Evolutionary conservation across 2,113 vertebrate genomes (phyloP).

Genomic region (Craseonycteris thonglongyai): DNA sequence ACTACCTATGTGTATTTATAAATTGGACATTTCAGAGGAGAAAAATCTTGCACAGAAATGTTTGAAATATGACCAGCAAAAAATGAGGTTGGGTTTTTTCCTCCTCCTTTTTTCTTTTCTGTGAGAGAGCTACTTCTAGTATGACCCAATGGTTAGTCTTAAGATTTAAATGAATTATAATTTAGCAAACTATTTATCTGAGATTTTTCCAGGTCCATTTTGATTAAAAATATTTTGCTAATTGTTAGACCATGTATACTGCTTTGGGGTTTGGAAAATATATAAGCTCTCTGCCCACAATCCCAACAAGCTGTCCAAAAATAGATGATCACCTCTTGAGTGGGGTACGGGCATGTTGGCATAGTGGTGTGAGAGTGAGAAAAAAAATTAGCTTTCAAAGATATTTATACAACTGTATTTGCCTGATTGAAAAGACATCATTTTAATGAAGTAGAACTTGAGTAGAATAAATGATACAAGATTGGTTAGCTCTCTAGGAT

Average conservation of each 20-base stretch:
- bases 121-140: slow-evolving; percentile 8
- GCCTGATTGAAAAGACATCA: neutral
- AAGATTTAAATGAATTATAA: neutral
- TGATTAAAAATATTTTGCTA: neutral
- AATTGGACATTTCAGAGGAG: neutral
- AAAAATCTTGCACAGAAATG: neutral
- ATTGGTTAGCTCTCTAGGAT: neutral
- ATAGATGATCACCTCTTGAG: neutral
- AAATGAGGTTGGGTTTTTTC: neutral
- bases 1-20: neutral
- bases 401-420: neutral
- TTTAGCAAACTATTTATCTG: neutral
- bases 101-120: slow-evolving; percentile 27
- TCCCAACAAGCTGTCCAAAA: neutral
- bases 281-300: neutral
- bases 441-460: neutral
- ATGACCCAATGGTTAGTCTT: neutral
- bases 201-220: neutral
- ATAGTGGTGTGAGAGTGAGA: neutral
- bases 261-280: neutral
- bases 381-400: neutral
- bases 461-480: neutral
- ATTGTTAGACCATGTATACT: neutral
- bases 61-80: slow-evolving; percentile 59
- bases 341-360: neutral